Conservation (phyloP, 1,140 invertebrate species). For the Cydia pomonella region DNA sequence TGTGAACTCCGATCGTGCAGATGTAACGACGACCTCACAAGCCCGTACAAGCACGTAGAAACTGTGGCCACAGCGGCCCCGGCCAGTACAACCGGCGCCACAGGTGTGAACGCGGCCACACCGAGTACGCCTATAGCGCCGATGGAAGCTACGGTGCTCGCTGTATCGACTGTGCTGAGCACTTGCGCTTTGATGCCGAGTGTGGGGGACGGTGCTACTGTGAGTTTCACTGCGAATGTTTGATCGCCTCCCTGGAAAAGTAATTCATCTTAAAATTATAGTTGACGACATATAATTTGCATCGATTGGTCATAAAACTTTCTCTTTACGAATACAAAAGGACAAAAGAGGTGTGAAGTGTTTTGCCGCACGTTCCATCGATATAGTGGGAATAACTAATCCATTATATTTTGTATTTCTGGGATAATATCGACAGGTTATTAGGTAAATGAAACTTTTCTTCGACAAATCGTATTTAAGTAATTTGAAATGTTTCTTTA, state of each 20-base stretch:
- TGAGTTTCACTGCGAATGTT: conserved; percentile 62
- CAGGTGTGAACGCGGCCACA: conserved; percentile 67
- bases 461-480: too few relatives aligned
- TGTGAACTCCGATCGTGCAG: conserved; percentile 61
- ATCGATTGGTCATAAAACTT: too few relatives aligned
- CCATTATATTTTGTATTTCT: too few relatives aligned
- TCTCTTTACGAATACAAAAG: too few relatives aligned
- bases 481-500: too few relatives aligned
- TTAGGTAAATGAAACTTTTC: too few relatives aligned
- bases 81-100: conserved; percentile 60
- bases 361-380: too few relatives aligned
- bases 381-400: too few relatives aligned
- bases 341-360: neutral
- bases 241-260: conserved; percentile 59
- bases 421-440: too few relatives aligned
- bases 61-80: conserved; percentile 64
- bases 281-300: too few relatives aligned
- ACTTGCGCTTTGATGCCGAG: conserved; percentile 63
- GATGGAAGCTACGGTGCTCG: conserved; percentile 63
- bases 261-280: neutral
- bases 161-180: conserved; percentile 65
- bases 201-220: conserved; percentile 63
- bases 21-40: conserved; percentile 68
- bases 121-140: conserved; percentile 69
- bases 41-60: conserved; percentile 68